These are phyloP conservation scores for Strigops habroptila DNA, from an alignment of 2,113 vertebrate species.

Conservation along the genomic window DNA sequence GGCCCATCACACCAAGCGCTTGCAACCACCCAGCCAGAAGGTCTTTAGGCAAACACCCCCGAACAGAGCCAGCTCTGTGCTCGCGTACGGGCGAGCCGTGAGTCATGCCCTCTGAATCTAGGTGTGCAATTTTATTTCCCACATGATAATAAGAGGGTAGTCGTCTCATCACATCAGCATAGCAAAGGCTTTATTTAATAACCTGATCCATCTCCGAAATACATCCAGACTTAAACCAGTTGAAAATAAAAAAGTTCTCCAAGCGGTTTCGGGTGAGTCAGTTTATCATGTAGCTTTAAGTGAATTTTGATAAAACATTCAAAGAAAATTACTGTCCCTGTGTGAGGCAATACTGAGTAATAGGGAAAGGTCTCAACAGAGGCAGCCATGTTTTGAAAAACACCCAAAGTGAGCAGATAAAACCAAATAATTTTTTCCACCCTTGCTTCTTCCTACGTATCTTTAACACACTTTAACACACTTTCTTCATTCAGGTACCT, in stretches of 20 bases:
- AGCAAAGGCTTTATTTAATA: slow-evolving; percentile 58
- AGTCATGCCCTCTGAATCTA: slow-evolving; percentile 47
- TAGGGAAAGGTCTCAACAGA: neutral
- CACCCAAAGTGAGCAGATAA: neutral
- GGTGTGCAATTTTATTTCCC: slow-evolving; percentile 37
- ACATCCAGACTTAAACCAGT: slow-evolving; percentile 21
- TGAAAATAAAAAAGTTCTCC: slow-evolving; percentile 14
- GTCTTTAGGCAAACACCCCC: neutral
- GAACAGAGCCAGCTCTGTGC: neutral
- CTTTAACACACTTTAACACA: neutral
- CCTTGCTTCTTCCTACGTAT: neutral
- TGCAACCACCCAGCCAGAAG: neutral
- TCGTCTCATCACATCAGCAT: slow-evolving; percentile 36
- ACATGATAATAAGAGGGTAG: slow-evolving; percentile 45
- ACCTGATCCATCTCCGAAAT: slow-evolving; percentile 44
- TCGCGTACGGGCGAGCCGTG: fast-evolving
- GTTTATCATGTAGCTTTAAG: slow-evolving; percentile 40
- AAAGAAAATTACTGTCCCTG: slow-evolving; percentile 44
- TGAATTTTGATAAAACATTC: slow-evolving; percentile 48
- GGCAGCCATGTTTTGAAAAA: neutral
- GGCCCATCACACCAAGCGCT: fast-evolving
- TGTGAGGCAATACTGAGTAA: slow-evolving; percentile 50
- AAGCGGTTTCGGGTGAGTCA: neutral
- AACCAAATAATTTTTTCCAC: neutral
- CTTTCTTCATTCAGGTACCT: neutral